phyloP scores from a whole-genome alignment of 2,113 vertebrate species.

The Emydura subglobosa region DNA sequence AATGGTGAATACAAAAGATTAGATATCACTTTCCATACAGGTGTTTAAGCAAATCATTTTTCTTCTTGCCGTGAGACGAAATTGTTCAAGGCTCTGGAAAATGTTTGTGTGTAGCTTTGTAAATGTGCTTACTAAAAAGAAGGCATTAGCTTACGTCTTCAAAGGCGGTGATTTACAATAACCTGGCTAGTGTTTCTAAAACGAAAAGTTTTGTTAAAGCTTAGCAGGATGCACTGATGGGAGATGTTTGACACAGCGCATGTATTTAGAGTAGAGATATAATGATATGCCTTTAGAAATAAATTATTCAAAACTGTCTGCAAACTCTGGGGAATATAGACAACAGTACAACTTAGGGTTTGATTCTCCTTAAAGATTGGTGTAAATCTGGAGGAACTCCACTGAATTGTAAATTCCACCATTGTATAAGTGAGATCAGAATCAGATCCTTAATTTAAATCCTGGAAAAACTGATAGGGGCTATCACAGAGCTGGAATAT shows the following conservation, averaged over 20 bases:
- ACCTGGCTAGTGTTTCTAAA: conserved; percentile 70
- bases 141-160: conserved; percentile 64
- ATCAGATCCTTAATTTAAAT: background rate
- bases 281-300: conserved; percentile 12
- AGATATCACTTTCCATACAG: conserved; percentile 78
- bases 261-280: conserved; percentile 46
- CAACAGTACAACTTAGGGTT: background rate
- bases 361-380: background rate
- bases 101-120: conserved; percentile 50
- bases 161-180: conserved; percentile 70
- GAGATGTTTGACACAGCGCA: background rate
- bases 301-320: background rate
- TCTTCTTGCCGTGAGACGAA: conserved; percentile 33
- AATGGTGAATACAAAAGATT: conserved; percentile 70
- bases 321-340: background rate
- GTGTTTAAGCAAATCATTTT: conserved; percentile 75
- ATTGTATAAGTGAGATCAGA: background rate
- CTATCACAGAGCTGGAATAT: background rate
- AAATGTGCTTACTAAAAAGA: conserved; percentile 61
- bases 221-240: conserved; percentile 46
- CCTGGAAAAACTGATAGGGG: background rate
- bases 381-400: background rate
- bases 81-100: conserved; percentile 66
- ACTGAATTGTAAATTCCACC: background rate
- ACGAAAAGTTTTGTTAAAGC: conserved; percentile 66